Base-by-base conservation (phyloP, 2,797 vertebrate genomes). In the Trematomus bernacchii region DNA sequence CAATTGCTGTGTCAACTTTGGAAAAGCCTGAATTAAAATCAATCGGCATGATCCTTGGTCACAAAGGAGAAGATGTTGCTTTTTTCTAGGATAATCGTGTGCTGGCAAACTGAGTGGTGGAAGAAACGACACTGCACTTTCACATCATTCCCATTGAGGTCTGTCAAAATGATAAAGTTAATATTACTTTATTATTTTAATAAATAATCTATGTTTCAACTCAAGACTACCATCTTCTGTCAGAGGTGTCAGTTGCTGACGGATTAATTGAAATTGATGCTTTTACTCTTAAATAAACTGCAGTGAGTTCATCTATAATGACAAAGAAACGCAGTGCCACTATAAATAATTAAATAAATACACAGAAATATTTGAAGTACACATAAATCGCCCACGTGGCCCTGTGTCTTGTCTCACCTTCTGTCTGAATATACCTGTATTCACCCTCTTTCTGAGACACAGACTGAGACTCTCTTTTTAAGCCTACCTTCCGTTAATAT, bases 21-120 rank as follows among this genome's bases (percentile, higher is more conserved):
- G 15, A 47, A 55, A 21, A 55, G n/a, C 50, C 37, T 48, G 33
- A 62, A 52, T 52, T n/a, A 74, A 65, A 66, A 65, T 58, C 61
- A 33, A 51, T 14, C 19, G 23, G 18, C 43, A 52, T 19, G 19
- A 54, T 48, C 10, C 21, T 10, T 21, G 19, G n/a, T 19, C 48
- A 27, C 42, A 19, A 67, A 42, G 21, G 33, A 23, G 19, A 76
- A 15, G 30, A 46, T 57, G 16, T 33, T 50, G 4, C 23, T 37
- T 58, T 43, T 7, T 70, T 60, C 66, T 30, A 53, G 53, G 33
- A 18, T 44, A 43, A 44, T 14, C 6, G 0, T 43, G 6, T 48
- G 57, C 14, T 10, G 11, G 16, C 14, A 65, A 65, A 51, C 12
- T 9, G 1, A 66, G 16, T 44, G 23, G 37, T 44, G 27, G 3